Conservation (phyloP, 1,140 invertebrate species). For the Batillaria attramentaria region DNA sequence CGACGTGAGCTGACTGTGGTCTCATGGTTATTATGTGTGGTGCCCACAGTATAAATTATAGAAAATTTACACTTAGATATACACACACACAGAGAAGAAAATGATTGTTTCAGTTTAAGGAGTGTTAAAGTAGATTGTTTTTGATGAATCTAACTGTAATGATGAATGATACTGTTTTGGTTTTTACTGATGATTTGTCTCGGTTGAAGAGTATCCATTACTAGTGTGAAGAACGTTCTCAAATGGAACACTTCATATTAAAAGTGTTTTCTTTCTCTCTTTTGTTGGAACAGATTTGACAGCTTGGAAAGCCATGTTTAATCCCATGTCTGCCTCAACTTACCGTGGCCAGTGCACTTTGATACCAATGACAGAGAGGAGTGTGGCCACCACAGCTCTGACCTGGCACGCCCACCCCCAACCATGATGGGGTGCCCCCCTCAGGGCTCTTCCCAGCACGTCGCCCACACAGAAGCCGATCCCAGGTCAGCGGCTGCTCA, state of each 20-base stretch:
- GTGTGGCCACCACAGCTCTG: constrained; percentile 13
- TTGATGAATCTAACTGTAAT: too few relatives aligned
- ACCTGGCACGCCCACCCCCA: constrained; percentile 22
- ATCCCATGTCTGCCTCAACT: neutral
- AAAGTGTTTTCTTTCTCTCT: neutral
- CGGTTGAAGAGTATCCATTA: too few relatives aligned
- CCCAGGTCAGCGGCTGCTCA: neutral
- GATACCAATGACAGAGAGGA: neutral
- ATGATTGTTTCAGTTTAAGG: too few relatives aligned
- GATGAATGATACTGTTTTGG: too few relatives aligned
- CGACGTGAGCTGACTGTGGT: too few relatives aligned
- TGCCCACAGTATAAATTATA: too few relatives aligned
- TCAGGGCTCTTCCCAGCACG: constrained; percentile 9
- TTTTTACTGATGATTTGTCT: too few relatives aligned
- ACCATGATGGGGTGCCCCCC: constrained; percentile 30
- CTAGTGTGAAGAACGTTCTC: neutral
- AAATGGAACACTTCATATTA: neutral
- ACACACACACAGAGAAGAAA: too few relatives aligned
- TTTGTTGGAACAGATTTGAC: neutral
- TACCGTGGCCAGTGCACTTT: neutral
- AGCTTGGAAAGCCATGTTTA: neutral
- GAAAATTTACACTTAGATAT: too few relatives aligned
- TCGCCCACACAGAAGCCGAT: neutral
- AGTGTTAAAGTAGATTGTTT: too few relatives aligned
- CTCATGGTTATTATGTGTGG: too few relatives aligned